Base-by-base conservation (phyloP, 2,113 vertebrate genomes). In the Picathartes gymnocephalus region DNA sequence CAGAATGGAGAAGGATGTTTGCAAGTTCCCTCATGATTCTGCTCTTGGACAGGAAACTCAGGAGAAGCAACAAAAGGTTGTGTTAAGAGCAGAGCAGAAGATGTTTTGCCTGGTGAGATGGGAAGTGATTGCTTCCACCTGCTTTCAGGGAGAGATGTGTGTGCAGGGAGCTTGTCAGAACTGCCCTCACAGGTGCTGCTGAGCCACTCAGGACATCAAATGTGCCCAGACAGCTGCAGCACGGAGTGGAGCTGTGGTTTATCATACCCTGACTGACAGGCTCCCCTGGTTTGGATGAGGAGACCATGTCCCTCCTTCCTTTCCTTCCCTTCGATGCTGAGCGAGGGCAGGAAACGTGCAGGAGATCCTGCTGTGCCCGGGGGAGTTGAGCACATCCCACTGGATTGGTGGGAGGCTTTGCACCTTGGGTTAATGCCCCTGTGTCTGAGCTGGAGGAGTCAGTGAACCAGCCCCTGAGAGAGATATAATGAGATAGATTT, bases 291-390 rank as follows among this genome's bases (percentile, higher is more conserved):
- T 47, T 23, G 40, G 44, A 4, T 30, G 51, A 81, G 27, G 58
- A 73, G 60, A 64, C 53, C 2, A 1, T 18, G 10, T 47, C 47
- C 79, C 69, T 72, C 28, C 66, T 57, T 79, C 35, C 40, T 28
- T 71, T 80, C 44, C 73, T 62, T 80, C 37, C 17, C 39, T 61
- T 62, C 5, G 35, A 3, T 11, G 21, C 42, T 40, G 23, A 58
- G 45, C 0, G 3, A 22, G 30, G 44, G n/a, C 64, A 65, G 45
- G 31, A 56, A n/a, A 33, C 1, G 3, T n/a, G 2, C 0, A 2
- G 16, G 12, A 50, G 56, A 50, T 58, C 8, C 12, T 39, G 28
- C 64, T 57, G 21, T 82, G 86, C 35, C 8, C 20, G 21, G 3
- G n/a, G 28, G 10, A 22, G 45, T 62, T 50, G 2, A 0, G 22